A percentile compares a stretch with the other conserved stretches of the same genome.
Evolutionary conservation across 2,113 vertebrate species (phyloP).

Genomic region (Rhegmatorhina hoffmannsi): DNA sequence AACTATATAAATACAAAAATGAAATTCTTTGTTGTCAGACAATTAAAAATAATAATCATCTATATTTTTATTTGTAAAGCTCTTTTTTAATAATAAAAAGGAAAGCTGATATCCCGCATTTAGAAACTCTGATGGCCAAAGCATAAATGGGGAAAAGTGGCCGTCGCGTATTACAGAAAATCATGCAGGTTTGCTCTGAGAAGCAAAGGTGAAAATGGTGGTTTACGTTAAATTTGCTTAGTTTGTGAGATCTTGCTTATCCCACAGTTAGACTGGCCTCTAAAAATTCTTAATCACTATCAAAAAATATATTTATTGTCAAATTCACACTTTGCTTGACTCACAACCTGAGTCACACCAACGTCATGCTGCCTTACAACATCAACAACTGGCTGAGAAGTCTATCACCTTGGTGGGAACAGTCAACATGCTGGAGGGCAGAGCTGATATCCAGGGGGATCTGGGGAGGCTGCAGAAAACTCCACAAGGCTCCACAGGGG

Average conservation of each 20-base stretch:
- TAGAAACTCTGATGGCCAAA: background rate
- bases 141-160: background rate
- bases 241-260: background rate
- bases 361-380: background rate
- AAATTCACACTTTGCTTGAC: background rate
- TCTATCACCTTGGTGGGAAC: background rate
- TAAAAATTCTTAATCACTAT: background rate
- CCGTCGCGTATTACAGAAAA: background rate
- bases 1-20: background rate
- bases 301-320: background rate
- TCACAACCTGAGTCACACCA: background rate
- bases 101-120: background rate
- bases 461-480: background rate
- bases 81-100: background rate
- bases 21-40: fast-evolving
- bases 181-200: background rate
- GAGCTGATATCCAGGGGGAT: background rate
- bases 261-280: background rate
- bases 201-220: background rate
- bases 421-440: fast-evolving
- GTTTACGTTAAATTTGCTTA: background rate
- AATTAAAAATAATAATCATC: background rate
- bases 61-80: background rate
- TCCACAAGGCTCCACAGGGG: background rate
- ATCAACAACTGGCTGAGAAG: background rate